These are phyloP conservation scores for Takifugu flavidus DNA, from an alignment of 2,113 vertebrate genomes.

Conservation along the genomic window DNA sequence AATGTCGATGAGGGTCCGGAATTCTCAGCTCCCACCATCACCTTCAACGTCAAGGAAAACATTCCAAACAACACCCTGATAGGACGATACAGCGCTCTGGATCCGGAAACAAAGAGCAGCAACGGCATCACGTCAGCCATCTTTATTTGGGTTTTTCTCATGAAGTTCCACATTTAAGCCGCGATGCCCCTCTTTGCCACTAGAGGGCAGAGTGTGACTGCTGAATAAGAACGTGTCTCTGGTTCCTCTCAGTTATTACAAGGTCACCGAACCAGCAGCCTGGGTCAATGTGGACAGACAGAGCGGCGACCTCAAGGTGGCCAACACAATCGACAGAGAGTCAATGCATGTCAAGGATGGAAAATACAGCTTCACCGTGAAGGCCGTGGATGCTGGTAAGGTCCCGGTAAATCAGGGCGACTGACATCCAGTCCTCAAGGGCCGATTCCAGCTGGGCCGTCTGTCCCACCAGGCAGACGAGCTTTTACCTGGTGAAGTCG, in stretches of 20 bases:
- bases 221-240: slow-evolving; percentile 4
- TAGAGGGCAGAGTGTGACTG: slow-evolving; percentile 37
- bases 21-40: slow-evolving; percentile 71
- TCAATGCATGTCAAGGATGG: slow-evolving; percentile 72
- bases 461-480: too few relatives aligned
- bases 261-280: slow-evolving; percentile 72
- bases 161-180: neutral
- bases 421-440: too few relatives aligned
- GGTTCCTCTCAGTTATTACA: slow-evolving; percentile 77
- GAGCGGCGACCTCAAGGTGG: slow-evolving; percentile 77
- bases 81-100: slow-evolving; percentile 74
- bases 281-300: slow-evolving; percentile 80
- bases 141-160: neutral
- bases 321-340: slow-evolving; percentile 82
- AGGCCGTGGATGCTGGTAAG: slow-evolving; percentile 68
- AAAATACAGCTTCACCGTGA: slow-evolving; percentile 67
- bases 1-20: slow-evolving; percentile 83
- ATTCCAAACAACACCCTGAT: slow-evolving; percentile 67
- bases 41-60: slow-evolving; percentile 77
- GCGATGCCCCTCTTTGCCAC: slow-evolving; percentile 16
- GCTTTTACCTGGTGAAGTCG: too few relatives aligned
- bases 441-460: too few relatives aligned
- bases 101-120: slow-evolving; percentile 81
- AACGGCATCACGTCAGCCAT: slow-evolving; percentile 77
- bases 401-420: neutral